Evolutionary conservation across 2,113 vertebrate genomes (phyloP), one percentile per base, ranked within the genome.

Genomic region (Ovibos moschatus): DNA sequence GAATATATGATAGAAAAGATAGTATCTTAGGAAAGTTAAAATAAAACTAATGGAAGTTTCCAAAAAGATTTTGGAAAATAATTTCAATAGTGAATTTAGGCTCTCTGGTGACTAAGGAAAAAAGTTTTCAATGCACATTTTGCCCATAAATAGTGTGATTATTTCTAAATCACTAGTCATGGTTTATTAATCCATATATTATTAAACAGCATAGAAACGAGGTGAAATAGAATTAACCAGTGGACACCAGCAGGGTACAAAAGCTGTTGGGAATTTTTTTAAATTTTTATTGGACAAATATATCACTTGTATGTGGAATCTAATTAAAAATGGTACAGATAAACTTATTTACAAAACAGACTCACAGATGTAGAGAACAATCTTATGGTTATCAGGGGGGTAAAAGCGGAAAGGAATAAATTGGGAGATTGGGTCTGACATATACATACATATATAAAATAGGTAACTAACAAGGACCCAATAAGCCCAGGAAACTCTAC

Each of bases 11-110:
- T 58, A 53, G 23, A 78, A 79, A 81, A 84, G 57, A 89, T 1
- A 64, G 36, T 19, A 91, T 64, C 23, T 55, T 74, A 51, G 23
- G 36, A 96, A 83, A n/a, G 84, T 89, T 96, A 91, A 91, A 98
- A 71, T 28, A 60, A 82, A 86, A 76, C 36, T 2, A 25, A n/a
- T 87, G 53, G 4, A 23, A 64, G 40, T 79, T 71, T 62, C 8
- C 58, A 87, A 53, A 9, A 76, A 81, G 13, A 55, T 58, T 13
- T 53, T 78, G 60, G 33, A 62, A 92, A 92, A 82, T 55, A 15
- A 85, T 89, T 82, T 88, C 60, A 71, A 28, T 33, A 60, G 30
- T 83, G 7, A 10, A 30, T 50, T 79, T 53, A 50, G 43, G 27
- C 0, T 79, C 28, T 81, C 21, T 58, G 17, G 17, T n/a, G 74